phyloP scores from a whole-genome alignment of 2,797 vertebrate species.

The Thamnophis elegans region DNA sequence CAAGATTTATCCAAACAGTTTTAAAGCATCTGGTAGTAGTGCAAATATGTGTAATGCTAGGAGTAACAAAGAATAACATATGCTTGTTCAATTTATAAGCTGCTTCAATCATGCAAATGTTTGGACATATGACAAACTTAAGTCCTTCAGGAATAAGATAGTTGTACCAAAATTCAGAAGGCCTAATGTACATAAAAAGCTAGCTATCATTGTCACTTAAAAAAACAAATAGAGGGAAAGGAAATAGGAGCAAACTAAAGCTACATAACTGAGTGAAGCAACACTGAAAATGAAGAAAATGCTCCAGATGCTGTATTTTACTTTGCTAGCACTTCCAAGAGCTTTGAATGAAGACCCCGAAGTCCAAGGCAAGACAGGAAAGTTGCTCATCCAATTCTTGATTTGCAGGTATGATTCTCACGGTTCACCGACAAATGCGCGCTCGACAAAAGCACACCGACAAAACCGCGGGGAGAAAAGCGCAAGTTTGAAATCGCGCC shows the following conservation, averaged over 20 bases:
- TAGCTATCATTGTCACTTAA: not conserved
- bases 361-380: not conserved
- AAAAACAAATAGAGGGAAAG: not conserved
- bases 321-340: not conserved
- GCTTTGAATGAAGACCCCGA: not conserved
- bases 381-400: not conserved
- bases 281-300: not conserved
- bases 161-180: not conserved
- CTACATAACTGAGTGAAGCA: not conserved
- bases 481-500: too few species aligned
- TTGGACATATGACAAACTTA: not conserved
- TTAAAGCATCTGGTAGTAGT: not conserved
- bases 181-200: not conserved
- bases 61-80: not conserved
- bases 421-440: too few species aligned
- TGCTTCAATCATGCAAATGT: not conserved
- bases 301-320: not conserved
- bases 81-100: not conserved
- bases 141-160: not conserved
- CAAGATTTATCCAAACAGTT: not conserved
- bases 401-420: conserved; percentile 4
- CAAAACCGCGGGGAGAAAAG: too few species aligned
- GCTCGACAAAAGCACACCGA: too few species aligned
- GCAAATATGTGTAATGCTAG: not conserved
- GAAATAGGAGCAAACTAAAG: not conserved